Conservation (phyloP, 2,888 invertebrate species). For the Eucera pruinosa region DNA sequence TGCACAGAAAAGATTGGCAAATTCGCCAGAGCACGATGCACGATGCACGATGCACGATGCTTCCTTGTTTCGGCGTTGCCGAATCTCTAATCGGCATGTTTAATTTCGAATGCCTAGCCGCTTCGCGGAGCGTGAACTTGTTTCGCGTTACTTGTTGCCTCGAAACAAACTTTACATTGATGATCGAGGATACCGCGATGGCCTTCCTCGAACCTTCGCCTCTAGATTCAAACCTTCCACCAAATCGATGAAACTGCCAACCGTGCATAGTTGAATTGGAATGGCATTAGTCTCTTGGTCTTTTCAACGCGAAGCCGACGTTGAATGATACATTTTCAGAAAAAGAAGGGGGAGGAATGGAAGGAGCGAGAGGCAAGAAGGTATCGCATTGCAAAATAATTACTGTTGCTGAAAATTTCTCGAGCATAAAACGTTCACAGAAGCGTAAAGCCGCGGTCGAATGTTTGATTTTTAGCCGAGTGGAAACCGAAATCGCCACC, state of each 20-base stretch:
- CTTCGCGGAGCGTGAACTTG: slow-evolving; percentile 22
- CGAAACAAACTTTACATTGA: background rate
- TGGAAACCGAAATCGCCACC: slow-evolving; percentile 65
- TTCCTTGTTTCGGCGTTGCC: no score
- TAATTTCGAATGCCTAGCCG: slow-evolving; percentile 43
- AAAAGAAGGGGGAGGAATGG: background rate
- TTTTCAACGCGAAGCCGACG: no score
- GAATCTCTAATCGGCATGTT: slow-evolving; percentile 15
- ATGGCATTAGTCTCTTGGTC: no score
- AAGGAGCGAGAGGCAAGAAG: background rate
- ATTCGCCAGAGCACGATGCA: slow-evolving; percentile 22
- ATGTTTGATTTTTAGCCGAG: slow-evolving; percentile 56
- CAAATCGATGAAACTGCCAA: no score
- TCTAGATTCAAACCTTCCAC: background rate
- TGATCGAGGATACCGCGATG: no score
- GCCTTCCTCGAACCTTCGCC: no score
- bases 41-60: no score
- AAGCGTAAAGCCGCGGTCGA: slow-evolving; percentile 48
- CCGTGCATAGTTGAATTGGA: no score
- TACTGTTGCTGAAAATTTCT: background rate
- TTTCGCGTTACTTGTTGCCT: background rate
- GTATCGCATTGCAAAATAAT: slow-evolving; percentile 1
- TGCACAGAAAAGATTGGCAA: slow-evolving; percentile 24
- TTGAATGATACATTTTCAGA: no score
- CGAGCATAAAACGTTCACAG: slow-evolving; percentile 16